Percentiles rank a stretch among this genome's conserved stretches.
These are phyloP conservation scores for Alexandromys fortis DNA, from an alignment of 2,113 vertebrate species.

Conservation along the genomic window DNA sequence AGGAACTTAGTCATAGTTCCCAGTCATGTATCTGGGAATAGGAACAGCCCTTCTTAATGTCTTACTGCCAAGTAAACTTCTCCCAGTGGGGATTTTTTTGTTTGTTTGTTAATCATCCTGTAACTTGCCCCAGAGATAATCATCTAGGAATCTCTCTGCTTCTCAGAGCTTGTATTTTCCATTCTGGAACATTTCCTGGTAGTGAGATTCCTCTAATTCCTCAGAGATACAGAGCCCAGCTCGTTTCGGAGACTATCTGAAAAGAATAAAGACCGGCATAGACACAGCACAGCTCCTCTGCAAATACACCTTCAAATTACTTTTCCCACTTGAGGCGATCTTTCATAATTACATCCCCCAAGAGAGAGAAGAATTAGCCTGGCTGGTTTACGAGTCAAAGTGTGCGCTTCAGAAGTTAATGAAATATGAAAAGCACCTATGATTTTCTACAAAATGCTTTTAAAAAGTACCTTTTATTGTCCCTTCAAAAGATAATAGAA, in stretches of 20 bases:
- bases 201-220: constrained; percentile 35
- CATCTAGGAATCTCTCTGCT: neutral
- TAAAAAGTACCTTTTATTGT: neutral
- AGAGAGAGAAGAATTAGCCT: constrained; percentile 61
- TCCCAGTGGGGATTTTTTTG: neutral
- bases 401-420: constrained; percentile 45
- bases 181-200: constrained; percentile 3
- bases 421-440: constrained; percentile 47
- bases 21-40: neutral
- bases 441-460: constrained; percentile 1
- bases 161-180: constrained; percentile 17
- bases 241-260: constrained; percentile 29
- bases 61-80: neutral
- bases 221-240: neutral
- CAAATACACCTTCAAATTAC: constrained; percentile 55
- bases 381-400: constrained; percentile 62
- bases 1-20: neutral
- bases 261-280: constrained; percentile 40
- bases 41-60: neutral
- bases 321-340: constrained; percentile 59
- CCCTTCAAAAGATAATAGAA: constrained; percentile 45
- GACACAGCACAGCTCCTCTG: neutral
- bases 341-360: constrained; percentile 56
- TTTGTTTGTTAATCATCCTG: neutral
- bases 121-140: neutral